Evolutionary conservation across 2,888 invertebrate species (phyloP).

Genomic region (Ectemnius lituratus): DNA sequence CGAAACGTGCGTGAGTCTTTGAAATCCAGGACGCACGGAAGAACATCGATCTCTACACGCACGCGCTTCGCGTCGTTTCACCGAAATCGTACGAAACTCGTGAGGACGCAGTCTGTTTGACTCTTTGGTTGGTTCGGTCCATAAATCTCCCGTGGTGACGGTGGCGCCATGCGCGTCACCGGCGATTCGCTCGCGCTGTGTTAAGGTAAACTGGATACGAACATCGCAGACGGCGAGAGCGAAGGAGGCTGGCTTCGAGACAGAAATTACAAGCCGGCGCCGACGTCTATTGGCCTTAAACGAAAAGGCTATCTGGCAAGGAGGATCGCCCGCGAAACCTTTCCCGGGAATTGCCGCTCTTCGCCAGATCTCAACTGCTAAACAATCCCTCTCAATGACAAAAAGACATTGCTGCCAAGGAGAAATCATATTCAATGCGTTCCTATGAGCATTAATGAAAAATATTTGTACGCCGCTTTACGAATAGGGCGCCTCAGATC

Average conservation of each 20-base stretch:
- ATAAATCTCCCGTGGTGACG: conserved; percentile 50
- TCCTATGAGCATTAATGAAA: background rate
- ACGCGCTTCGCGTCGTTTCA: conserved; percentile 30
- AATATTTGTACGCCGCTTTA: background rate
- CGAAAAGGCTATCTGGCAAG: conserved; percentile 17
- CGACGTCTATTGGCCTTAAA: conserved; percentile 34
- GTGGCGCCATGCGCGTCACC: conserved; percentile 41
- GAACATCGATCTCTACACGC: conserved; percentile 43
- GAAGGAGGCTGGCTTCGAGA: conserved; percentile 18
- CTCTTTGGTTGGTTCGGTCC: conserved; percentile 27
- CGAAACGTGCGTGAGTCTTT: conserved; percentile 18
- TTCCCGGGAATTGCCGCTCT: conserved; percentile 10
- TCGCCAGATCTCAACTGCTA: background rate
- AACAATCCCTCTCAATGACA: background rate
- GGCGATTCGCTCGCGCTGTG: conserved; percentile 40
- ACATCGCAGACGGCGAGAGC: conserved; percentile 22
- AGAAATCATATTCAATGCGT: conserved; percentile 1
- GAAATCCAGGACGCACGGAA: conserved; percentile 47
- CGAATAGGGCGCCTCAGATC: background rate
- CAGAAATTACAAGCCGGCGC: conserved; percentile 47
- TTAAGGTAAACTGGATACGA: conserved; percentile 43
- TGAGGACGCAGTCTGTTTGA: conserved; percentile 27
- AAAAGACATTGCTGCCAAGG: background rate
- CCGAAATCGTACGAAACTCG: conserved; percentile 43
- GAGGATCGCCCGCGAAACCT: conserved; percentile 19